phyloP scores from a whole-genome alignment of 2,888 invertebrate genomes.

The Dioctria rufipes region DNA sequence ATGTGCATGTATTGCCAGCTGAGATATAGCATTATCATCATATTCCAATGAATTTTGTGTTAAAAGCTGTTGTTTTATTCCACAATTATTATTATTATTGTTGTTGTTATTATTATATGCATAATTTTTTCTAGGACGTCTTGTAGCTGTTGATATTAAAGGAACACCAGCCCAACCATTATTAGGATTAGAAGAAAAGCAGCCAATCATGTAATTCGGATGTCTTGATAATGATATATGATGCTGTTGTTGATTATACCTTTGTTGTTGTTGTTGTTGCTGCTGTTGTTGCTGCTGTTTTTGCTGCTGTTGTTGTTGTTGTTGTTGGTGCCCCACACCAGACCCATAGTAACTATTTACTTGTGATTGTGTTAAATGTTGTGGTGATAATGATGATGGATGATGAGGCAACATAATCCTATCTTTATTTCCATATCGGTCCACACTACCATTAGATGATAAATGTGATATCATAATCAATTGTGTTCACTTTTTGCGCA shows the following conservation, averaged over 20 bases:
- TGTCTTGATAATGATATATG: conserved; percentile 25
- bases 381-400: conserved; percentile 7
- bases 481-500: too few species aligned
- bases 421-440: conserved; percentile 46
- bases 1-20: conserved; percentile 86
- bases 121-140: conserved; percentile 66
- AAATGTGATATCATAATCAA: conserved; percentile 41
- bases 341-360: conserved; percentile 35
- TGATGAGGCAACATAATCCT: conserved; percentile 51
- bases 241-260: conserved; percentile 59
- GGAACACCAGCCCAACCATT: conserved; percentile 85
- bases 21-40: conserved; percentile 73
- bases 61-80: conserved; percentile 49
- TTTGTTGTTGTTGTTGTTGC: conserved; percentile 54
- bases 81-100: conserved; percentile 33
- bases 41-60: conserved; percentile 60
- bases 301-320: conserved; percentile 58
- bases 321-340: conserved; percentile 19
- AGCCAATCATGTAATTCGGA: conserved; percentile 57
- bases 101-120: conserved; percentile 37
- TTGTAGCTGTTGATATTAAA: conserved; percentile 83
- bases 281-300: conserved; percentile 59
- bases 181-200: conserved; percentile 67
- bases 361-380: conserved; percentile 41
- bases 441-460: conserved; percentile 47